Conservation (phyloP, 2,113 vertebrate species). For the Colius striatus region DNA sequence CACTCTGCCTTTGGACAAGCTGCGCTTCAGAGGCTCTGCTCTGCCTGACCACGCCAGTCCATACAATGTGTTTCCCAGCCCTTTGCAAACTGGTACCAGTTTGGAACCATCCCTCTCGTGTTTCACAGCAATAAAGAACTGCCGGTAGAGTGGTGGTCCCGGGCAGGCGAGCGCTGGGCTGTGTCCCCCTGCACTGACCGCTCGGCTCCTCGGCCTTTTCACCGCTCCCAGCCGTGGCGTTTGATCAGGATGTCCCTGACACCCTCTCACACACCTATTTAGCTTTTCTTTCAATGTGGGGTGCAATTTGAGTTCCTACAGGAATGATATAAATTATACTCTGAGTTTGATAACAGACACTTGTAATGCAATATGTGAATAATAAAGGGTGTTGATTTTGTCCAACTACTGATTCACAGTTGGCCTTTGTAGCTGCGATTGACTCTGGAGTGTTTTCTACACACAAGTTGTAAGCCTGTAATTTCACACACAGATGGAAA, state of each 20-base stretch:
- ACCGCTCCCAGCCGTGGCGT: background rate
- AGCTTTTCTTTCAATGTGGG: constrained; percentile 59
- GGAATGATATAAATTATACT: constrained; percentile 76
- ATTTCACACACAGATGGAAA: background rate
- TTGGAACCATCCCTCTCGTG: too few species aligned
- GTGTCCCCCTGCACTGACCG: constrained; percentile 54
- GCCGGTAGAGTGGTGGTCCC: background rate
- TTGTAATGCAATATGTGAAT: constrained; percentile 82
- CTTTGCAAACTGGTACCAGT: too few species aligned
- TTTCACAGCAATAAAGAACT: too few species aligned
- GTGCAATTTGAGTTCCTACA: constrained; percentile 73
- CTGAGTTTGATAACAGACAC: constrained; percentile 65
- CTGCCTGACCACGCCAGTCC: too few species aligned
- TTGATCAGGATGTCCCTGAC: constrained; percentile 53
- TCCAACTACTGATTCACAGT: constrained; percentile 79
- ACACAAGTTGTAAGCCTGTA: background rate
- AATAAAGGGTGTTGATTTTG: constrained; percentile 75
- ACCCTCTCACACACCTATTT: constrained; percentile 63
- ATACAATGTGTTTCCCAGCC: too few species aligned
- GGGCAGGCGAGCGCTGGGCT: constrained; percentile 43
- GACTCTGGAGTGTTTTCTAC: constrained; percentile 59
- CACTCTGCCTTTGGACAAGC: background rate
- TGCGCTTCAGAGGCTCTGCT: background rate
- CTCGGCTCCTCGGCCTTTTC: background rate
- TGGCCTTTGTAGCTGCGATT: constrained; percentile 77